Conservation (phyloP, 2,888 invertebrate species). For the Cephonodes hylas region DNA sequence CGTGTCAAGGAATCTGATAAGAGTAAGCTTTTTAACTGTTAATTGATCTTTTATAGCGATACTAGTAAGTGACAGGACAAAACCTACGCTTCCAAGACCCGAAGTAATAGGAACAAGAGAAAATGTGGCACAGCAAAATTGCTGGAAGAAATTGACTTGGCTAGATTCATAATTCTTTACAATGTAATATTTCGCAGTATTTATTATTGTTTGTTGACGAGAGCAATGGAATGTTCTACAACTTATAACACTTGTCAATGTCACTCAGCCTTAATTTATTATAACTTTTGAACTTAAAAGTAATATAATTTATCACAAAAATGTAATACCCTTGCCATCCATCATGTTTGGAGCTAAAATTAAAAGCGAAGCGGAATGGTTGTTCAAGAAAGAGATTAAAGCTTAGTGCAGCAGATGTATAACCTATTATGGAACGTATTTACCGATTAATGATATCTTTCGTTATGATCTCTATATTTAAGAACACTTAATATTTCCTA, state of each 20-base stretch:
- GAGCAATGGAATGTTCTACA: too few species aligned
- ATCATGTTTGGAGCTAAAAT: neutral
- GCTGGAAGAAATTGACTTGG: too few species aligned
- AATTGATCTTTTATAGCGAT: slow-evolving; percentile 42
- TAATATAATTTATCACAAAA: neutral
- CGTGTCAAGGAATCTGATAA: slow-evolving; percentile 88
- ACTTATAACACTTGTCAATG: neutral
- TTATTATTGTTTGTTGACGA: neutral
- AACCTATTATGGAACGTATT: neutral
- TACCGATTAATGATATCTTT: neutral
- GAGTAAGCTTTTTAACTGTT: slow-evolving; percentile 65
- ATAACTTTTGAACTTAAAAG: neutral
- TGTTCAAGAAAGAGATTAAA: neutral
- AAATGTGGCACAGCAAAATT: too few species aligned
- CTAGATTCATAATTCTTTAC: slow-evolving; percentile 13
- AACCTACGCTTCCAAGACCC: too few species aligned
- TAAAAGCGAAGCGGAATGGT: neutral
- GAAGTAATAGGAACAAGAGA: too few species aligned
- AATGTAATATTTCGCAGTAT: neutral
- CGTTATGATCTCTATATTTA: too few species aligned
- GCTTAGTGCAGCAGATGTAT: neutral
- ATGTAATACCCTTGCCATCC: neutral
- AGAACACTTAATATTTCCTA: too few species aligned
- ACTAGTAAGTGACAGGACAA: too few species aligned
- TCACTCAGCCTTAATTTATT: slow-evolving; percentile 11